Evolutionary conservation across 2,797 vertebrate genomes (phyloP).

Genomic region (Monodelphis domestica): DNA sequence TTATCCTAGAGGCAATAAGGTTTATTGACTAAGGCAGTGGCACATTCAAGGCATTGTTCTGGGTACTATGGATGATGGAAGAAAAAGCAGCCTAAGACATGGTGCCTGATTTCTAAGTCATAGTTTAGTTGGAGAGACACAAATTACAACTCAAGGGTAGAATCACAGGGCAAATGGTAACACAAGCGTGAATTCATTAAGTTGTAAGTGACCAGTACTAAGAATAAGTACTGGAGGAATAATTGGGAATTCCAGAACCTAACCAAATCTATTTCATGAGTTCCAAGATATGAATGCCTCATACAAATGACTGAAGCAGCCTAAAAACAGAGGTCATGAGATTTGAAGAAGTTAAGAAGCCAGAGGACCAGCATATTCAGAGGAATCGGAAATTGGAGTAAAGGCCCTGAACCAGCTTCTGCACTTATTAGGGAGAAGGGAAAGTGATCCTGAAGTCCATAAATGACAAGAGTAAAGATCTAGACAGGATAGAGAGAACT

Average conservation of each 20-base stretch:
- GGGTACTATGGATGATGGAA: neutral
- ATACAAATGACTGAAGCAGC: neutral
- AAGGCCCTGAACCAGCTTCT: neutral
- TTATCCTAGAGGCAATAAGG: neutral
- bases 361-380: neutral
- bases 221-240: neutral
- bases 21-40: neutral
- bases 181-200: neutral
- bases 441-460: neutral
- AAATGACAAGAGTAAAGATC: neutral
- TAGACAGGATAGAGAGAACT: neutral
- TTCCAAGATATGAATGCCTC: neutral
- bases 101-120: neutral
- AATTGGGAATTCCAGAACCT: neutral
- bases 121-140: neutral
- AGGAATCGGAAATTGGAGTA: neutral
- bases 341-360: too few species aligned
- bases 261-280: neutral
- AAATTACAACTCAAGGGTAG: neutral
- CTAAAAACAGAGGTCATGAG: neutral
- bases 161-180: neutral
- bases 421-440: neutral
- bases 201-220: neutral
- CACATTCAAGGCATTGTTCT: neutral
- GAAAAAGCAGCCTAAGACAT: neutral